These are phyloP conservation scores for Panzeria rudis DNA, from an alignment of 2,888 invertebrate species.

Conservation along the genomic window DNA sequence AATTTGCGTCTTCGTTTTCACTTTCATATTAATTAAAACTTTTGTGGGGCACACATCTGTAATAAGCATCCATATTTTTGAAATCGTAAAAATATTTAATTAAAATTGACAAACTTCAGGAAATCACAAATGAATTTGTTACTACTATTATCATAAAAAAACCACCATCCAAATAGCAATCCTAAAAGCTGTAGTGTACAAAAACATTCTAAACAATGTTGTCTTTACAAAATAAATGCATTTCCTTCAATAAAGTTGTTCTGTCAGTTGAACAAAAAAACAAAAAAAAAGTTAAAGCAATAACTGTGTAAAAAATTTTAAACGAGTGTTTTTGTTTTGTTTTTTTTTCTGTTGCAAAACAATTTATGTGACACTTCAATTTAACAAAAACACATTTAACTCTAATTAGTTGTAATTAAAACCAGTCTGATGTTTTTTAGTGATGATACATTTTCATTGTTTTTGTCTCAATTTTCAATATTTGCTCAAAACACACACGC, in stretches of 20 bases:
- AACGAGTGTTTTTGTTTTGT: slow-evolving; percentile 35
- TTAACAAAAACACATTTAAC: slow-evolving; percentile 40
- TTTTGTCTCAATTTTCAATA: neutral
- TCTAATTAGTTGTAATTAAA: slow-evolving; percentile 66
- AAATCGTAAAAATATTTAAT: no score
- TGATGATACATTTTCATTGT: slow-evolving; percentile 13
- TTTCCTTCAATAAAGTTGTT: slow-evolving; percentile 22
- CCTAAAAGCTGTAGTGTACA: no score
- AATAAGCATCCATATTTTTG: no score
- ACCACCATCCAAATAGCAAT: neutral
- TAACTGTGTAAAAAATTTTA: slow-evolving; percentile 10
- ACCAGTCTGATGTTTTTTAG: slow-evolving; percentile 1
- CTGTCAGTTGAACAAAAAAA: neutral
- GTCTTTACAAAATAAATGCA: slow-evolving; percentile 14
- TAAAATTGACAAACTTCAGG: no score
- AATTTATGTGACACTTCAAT: slow-evolving; percentile 22
- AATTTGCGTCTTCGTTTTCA: no score
- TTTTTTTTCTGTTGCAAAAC: slow-evolving; percentile 4
- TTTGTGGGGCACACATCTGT: no score
- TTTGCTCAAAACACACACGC: neutral
- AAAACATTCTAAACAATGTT: neutral
- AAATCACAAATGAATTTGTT: no score
- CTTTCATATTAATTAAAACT: no score
- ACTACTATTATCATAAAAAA: no score
- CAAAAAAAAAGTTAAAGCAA: neutral